phyloP scores from a whole-genome alignment of 2,113 vertebrate species.

The Mola mola region DNA sequence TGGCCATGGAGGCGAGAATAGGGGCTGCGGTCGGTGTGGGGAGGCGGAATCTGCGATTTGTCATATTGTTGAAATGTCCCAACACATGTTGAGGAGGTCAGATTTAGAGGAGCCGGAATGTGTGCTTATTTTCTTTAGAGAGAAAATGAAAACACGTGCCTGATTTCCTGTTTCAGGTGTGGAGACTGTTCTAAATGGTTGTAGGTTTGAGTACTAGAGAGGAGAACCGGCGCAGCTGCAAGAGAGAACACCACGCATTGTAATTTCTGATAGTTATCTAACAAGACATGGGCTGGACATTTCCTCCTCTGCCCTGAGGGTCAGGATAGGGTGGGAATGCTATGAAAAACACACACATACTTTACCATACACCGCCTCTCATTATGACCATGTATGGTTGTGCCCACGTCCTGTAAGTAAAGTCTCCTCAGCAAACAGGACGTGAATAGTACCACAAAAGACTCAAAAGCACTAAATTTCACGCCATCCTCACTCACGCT shows the following conservation, averaged over 20 bases:
- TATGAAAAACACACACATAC: slow-evolving; percentile 13
- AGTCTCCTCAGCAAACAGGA: slow-evolving; percentile 66
- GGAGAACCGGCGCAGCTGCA: background rate
- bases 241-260: slow-evolving; percentile 1
- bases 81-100: background rate
- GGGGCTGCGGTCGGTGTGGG: background rate
- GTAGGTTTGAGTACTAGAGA: slow-evolving; percentile 18
- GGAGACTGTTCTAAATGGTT: background rate
- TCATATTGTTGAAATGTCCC: slow-evolving; percentile 16
- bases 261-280: slow-evolving; percentile 48
- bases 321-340: slow-evolving; percentile 49
- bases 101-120: background rate
- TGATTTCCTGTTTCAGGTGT: slow-evolving; percentile 42
- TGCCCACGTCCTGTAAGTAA: slow-evolving; percentile 43
- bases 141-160: background rate
- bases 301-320: slow-evolving; percentile 60
- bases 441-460: slow-evolving; percentile 52
- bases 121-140: background rate
- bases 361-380: slow-evolving; percentile 35
- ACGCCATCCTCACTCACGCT: background rate
- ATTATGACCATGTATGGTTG: slow-evolving; percentile 73
- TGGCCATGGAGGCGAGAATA: slow-evolving; percentile 19
- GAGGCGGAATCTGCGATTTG: slow-evolving; percentile 18
- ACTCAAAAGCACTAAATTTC: background rate
- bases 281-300: slow-evolving; percentile 50